Evolutionary conservation across 2,113 vertebrate genomes (phyloP), one percentile per base, ranked within the genome.

Genomic region (Sinocyclocheilus grahami): DNA sequence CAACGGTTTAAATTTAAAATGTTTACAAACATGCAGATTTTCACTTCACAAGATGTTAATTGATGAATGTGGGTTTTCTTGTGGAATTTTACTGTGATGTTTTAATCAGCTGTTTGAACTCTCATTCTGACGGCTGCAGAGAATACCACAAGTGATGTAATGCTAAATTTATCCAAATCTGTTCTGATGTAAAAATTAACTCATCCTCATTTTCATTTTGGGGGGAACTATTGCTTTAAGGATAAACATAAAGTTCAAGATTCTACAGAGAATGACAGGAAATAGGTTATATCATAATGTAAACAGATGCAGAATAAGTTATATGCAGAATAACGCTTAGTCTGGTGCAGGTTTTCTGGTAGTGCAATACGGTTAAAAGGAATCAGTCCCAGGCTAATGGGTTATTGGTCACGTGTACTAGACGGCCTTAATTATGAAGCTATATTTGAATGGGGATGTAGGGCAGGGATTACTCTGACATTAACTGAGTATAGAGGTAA

Each of bases 391-490:
- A 75, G 42, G 74, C 83, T 88, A 83, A 86, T 88, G 89, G 46
- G 85, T 82, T 76, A 88, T 78, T 60, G 87, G 83, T 83, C 87
- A 88, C 74, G 58, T 90, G 83, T 85, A 51, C 65, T 62, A 53
- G 27, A 74, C 83, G 89, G 81, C 85, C 89, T 88, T 87, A 90
- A 90, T 90, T 90, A 84, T 90, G 82, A 85, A 88, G 85, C 89
- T 90, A 90, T 87, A 90, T 90, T 90, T 88, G 89, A 90, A 85
- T 83, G 80, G 85, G 80, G 86, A 90, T 90, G 87, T 90, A 90
- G 89, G 87, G 65, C 89, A 90, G 83, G 65, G 86, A 85, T 85
- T 85, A 80, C 87, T 87, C 85, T 81, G 53, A 75, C 82, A 85
- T 77, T 60, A 82, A 81, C 65, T 18, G 58, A 84, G 76, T 60